These are phyloP conservation scores for Sebastes trivittatus DNA, from an alignment of 2,797 vertebrate species.

Conservation along the genomic window DNA sequence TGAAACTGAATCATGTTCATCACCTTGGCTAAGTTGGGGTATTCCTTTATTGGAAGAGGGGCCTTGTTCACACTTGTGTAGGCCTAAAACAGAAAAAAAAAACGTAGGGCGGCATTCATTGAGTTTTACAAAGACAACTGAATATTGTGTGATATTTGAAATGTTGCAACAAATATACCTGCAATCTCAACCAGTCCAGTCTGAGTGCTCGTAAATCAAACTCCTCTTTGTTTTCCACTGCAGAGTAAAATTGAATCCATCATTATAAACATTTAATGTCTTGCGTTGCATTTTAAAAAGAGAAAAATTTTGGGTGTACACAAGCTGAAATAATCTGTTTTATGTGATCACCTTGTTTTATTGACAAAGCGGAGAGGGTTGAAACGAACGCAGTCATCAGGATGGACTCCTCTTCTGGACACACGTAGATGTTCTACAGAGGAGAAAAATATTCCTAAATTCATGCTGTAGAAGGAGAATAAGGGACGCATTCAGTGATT, in stretches of 20 bases:
- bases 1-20: conserved; percentile 94
- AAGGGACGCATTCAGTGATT: neutral
- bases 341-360: conserved; percentile 87
- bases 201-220: conserved; percentile 89
- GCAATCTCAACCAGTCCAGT: conserved; percentile 93
- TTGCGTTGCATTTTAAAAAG: neutral
- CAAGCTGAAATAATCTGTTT: neutral
- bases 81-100: conserved; percentile 73
- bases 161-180: conserved; percentile 77
- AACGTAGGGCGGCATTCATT: neutral
- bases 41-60: conserved; percentile 83
- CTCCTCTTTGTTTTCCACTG: conserved; percentile 87
- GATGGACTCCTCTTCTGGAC: conserved; percentile 94
- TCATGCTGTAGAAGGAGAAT: neutral
- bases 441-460: neutral
- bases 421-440: conserved; percentile 89
- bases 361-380: conserved; percentile 84
- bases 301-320: neutral
- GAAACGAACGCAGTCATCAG: conserved; percentile 93
- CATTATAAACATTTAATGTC: neutral
- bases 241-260: neutral
- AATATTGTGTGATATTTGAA: neutral
- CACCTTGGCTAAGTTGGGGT: conserved; percentile 85
- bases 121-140: neutral
- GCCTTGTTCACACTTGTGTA: conserved; percentile 91